Conservation (phyloP, 1,140 invertebrate genomes). For the Zaprionus nigranus region DNA sequence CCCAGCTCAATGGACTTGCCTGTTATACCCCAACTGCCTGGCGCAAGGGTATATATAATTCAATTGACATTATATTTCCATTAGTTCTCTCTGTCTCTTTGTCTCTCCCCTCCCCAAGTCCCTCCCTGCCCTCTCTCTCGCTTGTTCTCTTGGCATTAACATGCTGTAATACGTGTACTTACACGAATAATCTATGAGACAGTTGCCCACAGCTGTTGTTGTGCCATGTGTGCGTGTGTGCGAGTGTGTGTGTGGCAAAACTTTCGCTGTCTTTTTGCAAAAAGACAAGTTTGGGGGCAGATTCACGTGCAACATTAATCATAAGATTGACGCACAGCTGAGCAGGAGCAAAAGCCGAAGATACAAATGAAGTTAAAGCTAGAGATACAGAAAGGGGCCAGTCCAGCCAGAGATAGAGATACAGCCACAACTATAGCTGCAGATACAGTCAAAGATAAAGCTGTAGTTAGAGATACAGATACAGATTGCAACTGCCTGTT, state of each 20-base stretch:
- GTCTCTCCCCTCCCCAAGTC: not conserved
- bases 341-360: not conserved
- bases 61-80: slow-evolving; percentile 18
- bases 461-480: not conserved
- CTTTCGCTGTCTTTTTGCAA: slow-evolving; percentile 11
- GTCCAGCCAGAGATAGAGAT: not conserved
- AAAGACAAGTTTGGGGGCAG: slow-evolving; percentile 15
- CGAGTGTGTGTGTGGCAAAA: slow-evolving; percentile 11
- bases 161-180: slow-evolving; percentile 22
- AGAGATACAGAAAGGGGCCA: not conserved
- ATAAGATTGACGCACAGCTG: slow-evolving; percentile 35
- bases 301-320: slow-evolving; percentile 39
- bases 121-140: not conserved
- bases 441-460: not conserved
- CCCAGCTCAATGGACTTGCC: no score
- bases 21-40: not conserved
- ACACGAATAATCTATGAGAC: slow-evolving; percentile 20
- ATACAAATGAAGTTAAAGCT: slow-evolving; percentile 14
- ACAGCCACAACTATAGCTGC: not conserved
- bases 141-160: slow-evolving; percentile 10
- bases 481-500: not conserved
- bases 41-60: slow-evolving; percentile 11
- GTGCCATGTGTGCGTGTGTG: not conserved
- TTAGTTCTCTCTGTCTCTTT: not conserved
- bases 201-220: slow-evolving; percentile 13